Evolutionary conservation across 53 echinoderm and acorn worm genomes (phyloP).

Genomic region (Arbacia lixula): DNA sequence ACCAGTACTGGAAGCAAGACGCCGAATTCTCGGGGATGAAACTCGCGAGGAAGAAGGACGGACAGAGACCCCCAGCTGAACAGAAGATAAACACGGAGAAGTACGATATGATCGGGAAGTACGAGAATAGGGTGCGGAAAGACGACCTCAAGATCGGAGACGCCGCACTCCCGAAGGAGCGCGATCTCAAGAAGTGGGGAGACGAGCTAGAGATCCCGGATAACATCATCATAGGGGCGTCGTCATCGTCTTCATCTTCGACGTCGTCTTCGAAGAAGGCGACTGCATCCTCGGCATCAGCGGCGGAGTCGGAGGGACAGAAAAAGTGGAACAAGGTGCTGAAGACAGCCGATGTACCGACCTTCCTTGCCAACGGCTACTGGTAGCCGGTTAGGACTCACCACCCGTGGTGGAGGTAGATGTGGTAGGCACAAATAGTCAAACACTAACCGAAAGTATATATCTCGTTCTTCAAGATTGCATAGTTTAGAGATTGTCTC

Average conservation of each 20-base stretch:
- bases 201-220: constrained; percentile 83
- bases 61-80: constrained; percentile 41
- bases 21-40: constrained; percentile 5
- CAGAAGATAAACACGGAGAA: constrained; percentile 76
- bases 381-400: no score
- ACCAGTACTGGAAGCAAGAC: constrained; percentile 78
- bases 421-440: no score
- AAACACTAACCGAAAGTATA: no score
- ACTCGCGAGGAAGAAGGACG: neutral
- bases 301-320: constrained; percentile 39
- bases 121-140: constrained; percentile 81
- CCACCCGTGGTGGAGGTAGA: no score
- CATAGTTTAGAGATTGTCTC: no score
- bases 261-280: constrained; percentile 1
- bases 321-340: constrained; percentile 90
- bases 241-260: no score
- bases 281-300: neutral
- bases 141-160: constrained; percentile 78
- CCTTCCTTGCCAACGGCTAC: constrained; percentile 86
- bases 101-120: constrained; percentile 86
- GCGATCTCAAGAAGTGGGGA: constrained; percentile 84
- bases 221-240: constrained; percentile 60
- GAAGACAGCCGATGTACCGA: constrained; percentile 87
- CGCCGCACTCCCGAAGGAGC: constrained; percentile 68
- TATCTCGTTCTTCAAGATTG: no score